Evolutionary conservation across 2,888 invertebrate genomes (phyloP).

Genomic region (Drosophila formosana): DNA sequence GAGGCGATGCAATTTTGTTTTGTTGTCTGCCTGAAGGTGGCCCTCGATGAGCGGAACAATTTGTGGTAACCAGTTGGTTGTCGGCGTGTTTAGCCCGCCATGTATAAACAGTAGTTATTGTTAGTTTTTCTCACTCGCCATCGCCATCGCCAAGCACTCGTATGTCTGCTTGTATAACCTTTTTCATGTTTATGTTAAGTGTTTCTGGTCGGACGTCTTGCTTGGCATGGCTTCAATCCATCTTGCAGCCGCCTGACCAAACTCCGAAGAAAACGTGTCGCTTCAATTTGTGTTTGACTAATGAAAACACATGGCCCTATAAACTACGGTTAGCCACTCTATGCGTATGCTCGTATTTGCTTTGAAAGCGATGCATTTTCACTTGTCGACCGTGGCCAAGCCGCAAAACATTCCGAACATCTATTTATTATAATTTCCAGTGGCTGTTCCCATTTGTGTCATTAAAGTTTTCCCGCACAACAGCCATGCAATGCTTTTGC

Average conservation of each 20-base stretch:
- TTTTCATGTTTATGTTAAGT: slow-evolving; percentile 73
- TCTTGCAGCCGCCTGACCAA: slow-evolving; percentile 32
- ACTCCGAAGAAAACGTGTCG: slow-evolving; percentile 61
- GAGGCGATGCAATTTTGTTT: neutral
- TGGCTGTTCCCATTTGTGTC: slow-evolving; percentile 4
- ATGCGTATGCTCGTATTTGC: slow-evolving; percentile 37
- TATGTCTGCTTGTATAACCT: slow-evolving; percentile 47
- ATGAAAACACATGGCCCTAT: slow-evolving; percentile 59
- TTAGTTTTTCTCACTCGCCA: slow-evolving; percentile 64
- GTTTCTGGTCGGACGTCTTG: slow-evolving; percentile 39
- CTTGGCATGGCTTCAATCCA: slow-evolving; percentile 17
- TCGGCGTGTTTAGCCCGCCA: slow-evolving; percentile 33
- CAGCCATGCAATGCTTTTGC: slow-evolving; percentile 47
- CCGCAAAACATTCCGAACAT: slow-evolving; percentile 21
- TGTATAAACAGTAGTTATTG: slow-evolving; percentile 63
- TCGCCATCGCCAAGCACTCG: neutral
- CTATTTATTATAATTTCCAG: neutral
- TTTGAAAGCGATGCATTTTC: slow-evolving; percentile 60
- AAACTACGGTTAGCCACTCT: slow-evolving; percentile 36
- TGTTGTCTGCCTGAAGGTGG: neutral
- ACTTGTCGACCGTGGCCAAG: slow-evolving; percentile 9
- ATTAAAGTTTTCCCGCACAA: slow-evolving; percentile 32
- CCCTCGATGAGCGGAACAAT: neutral
- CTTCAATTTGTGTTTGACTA: slow-evolving; percentile 76
- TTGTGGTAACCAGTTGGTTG: neutral